Conservation (phyloP, 2,113 vertebrate genomes). For the Phalacrocorax pelagicus region DNA sequence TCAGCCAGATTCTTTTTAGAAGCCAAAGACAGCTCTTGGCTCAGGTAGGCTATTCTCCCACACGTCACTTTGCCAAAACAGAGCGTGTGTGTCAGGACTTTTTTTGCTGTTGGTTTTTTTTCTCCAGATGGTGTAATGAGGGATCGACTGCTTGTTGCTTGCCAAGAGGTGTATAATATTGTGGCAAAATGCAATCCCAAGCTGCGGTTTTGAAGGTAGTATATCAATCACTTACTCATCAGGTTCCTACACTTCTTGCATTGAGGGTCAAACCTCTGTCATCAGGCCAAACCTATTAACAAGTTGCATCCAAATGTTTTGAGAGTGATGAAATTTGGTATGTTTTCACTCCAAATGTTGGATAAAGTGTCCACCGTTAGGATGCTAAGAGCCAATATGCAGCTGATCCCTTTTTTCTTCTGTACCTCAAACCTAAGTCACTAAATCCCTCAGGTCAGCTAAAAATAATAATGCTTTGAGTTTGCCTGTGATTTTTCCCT, state of each 20-base stretch:
- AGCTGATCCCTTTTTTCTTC: neutral
- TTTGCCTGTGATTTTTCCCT: neutral
- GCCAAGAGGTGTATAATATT: neutral
- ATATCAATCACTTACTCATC: neutral
- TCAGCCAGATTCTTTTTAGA: constrained; percentile 31
- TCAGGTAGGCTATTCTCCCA: constrained; percentile 27
- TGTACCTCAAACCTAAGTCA: neutral
- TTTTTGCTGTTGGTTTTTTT: neutral
- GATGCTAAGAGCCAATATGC: neutral
- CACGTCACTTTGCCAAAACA: neutral
- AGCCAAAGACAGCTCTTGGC: constrained; percentile 42
- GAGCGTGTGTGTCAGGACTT: neutral
- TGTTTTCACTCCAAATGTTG: neutral
- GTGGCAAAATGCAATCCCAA: constrained; percentile 2
- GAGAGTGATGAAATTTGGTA: neutral
- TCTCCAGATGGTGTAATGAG: constrained; percentile 10
- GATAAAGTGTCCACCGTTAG: neutral
- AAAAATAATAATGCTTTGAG: neutral
- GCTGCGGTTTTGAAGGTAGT: neutral
- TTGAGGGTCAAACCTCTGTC: constrained; percentile 3
- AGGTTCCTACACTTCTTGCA: neutral
- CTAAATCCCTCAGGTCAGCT: neutral
- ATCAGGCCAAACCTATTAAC: neutral
- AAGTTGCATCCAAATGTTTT: neutral
- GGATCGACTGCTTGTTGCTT: neutral